Base-by-base conservation (phyloP, 2,888 invertebrate genomes). In the Heteromyza rotundicornis region DNA sequence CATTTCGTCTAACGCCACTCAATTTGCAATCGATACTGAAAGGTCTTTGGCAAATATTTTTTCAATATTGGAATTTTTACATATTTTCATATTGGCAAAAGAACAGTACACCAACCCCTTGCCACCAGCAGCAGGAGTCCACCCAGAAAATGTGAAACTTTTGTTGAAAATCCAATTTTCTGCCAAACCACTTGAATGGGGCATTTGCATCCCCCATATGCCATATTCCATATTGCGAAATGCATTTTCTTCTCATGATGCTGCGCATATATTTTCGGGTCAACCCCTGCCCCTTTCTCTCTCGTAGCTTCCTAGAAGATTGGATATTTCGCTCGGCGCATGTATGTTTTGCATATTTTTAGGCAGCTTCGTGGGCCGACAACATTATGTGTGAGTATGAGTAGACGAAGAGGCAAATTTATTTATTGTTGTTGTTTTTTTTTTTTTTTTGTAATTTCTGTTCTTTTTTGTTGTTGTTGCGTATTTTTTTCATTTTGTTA, bases 81-180 rank as follows among this genome's bases (percentile, higher is more conserved):
- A n/a, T 40, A n/a, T 40, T 40, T 40, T 40, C 8, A 40, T 40
- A 12, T 40, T 40, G 40, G 40, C 40, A 40, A 32, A 32, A n/a
- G n/a, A n/a, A n/a, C n/a, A n/a, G n/a, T n/a, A n/a, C n/a, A n/a
- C n/a, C n/a, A n/a, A n/a, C n/a, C 27, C 5, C 27, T 27, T 5
- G 10, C 27, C 10, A 27, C 5, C 27, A 27, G 27, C 27, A 27
- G 7, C 5, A 27, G 10, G 5, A 27, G 5, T 27, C 7, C 10
- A 27, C 27, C 10, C 10, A 10, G 5, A 27, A 5, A 27, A 40
- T 40, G 40, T n/a, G n/a, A 40, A n/a, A n/a, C n/a, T n/a, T n/a
- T n/a, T 40, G 10, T 40, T 40, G 40, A 40, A 40, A 40, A 40
- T 40, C 40, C 40, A 40, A 40, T 40, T 40, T 40, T 40, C 40